A percentile compares a stretch with the other conserved stretches of the same genome.
These are phyloP conservation scores for Dreissena rostriformis DNA, from an alignment of 1,140 invertebrate species.

Conservation along the genomic window DNA sequence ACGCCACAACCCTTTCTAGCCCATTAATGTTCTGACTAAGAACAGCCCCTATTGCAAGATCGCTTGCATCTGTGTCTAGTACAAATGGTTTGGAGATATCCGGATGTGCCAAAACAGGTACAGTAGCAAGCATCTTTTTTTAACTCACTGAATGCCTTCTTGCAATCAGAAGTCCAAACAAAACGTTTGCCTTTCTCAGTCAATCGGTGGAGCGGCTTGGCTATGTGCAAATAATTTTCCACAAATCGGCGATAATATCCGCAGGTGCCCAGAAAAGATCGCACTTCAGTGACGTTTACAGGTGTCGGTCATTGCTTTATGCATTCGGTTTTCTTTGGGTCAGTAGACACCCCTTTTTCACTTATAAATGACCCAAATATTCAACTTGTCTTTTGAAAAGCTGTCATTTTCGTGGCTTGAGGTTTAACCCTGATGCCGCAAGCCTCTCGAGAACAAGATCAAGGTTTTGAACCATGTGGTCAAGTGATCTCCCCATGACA, in stretches of 20 bases:
- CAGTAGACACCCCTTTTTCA: constrained; percentile 45
- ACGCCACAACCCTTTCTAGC: constrained; percentile 24
- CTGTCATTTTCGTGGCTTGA: constrained; percentile 51
- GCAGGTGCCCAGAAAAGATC: constrained; percentile 41
- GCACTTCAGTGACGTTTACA: constrained; percentile 44
- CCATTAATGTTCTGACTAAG: constrained; percentile 74
- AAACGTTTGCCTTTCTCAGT: constrained; percentile 1
- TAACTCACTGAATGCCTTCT: constrained; percentile 11
- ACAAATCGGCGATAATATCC: constrained; percentile 39
- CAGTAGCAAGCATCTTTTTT: constrained; percentile 64
- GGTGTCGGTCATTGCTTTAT: constrained; percentile 51
- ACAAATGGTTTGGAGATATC: constrained; percentile 72
- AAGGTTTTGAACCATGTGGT: not conserved
- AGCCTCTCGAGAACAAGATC: constrained; percentile 39
- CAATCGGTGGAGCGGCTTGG: constrained; percentile 8
- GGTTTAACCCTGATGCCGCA: constrained; percentile 36
- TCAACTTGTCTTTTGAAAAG: constrained; percentile 52
- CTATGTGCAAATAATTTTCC: not conserved
- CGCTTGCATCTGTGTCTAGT: constrained; percentile 79
- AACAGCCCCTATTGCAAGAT: constrained; percentile 76
- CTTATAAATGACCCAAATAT: constrained; percentile 51
- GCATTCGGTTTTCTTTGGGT: constrained; percentile 45
- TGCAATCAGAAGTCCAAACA: not conserved
- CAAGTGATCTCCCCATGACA: constrained; percentile 20
- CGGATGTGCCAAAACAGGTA: constrained; percentile 66